Base-by-base conservation (phyloP, 2,113 vertebrate genomes). In the Corydoras maculifer region DNA sequence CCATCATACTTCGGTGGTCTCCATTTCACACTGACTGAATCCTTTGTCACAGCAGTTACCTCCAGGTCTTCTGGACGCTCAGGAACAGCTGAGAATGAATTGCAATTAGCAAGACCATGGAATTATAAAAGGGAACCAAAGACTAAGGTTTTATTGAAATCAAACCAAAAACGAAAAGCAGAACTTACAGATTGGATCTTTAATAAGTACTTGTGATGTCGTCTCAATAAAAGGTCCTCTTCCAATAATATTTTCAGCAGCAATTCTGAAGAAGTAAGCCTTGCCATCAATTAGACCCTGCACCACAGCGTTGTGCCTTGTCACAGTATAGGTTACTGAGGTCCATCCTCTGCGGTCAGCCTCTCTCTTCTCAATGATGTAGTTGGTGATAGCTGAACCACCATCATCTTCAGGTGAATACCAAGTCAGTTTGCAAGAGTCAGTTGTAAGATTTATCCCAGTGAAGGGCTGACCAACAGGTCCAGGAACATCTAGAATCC, bases 1-100 rank as follows among this genome's bases (percentile, higher is more conserved):
- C 97, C 97, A 13, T 99, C 93, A 4, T 97, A 99, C 73, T 98
- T 98, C n/a, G 97, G 95, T 64, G 96, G 93, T 71, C 93, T 95
- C 96, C 97, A 99, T 77, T 91, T 81, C 25, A 99, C 80, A 4
- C 91, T 90, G 77, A 99, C 88, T 31, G 93, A 94, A 62, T 93
- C 90, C 82, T 96, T 97, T 59, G 89, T 94, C 65, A 98, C 82
- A 53, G 88, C 92, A 72, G 94, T 97, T 73, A 99, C 88, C 82
- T 92, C 86, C 15, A 99, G 87, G 75, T 98, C 93, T 86, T 97
- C 97, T 62, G 97, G 97, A 74, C 96, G 94, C 75, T 98, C 95
- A 9, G 97, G 97, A 65, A 98, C 91, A 69, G 94, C 97, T 99
- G 62, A 61, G 35, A 43, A 43, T 43, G 35, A 43, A 43, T 5